phyloP scores from a whole-genome alignment of 2,797 vertebrate genomes.

The Neostethus bicornis region DNA sequence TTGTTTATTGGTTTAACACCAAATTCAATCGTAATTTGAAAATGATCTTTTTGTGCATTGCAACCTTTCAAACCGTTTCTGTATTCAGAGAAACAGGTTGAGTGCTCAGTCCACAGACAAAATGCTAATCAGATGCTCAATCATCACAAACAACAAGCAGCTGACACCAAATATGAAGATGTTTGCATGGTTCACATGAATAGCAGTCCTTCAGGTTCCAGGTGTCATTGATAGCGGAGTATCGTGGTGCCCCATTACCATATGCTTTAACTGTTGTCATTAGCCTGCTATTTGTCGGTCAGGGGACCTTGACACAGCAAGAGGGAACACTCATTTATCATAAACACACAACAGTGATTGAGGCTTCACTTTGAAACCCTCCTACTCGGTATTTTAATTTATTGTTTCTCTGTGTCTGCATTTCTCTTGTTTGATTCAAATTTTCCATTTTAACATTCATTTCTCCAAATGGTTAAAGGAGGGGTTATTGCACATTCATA shows the following conservation, averaged over 20 bases:
- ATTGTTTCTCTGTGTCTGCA: conserved; percentile 53
- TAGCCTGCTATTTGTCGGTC: conserved; percentile 77
- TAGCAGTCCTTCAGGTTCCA: conserved; percentile 48
- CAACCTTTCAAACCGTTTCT: conserved; percentile 3
- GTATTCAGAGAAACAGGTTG: conserved; percentile 22
- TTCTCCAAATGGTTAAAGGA: too few relatives aligned
- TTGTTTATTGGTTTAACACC: background rate
- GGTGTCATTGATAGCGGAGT: conserved; percentile 66
- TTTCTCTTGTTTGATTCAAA: conserved; percentile 31
- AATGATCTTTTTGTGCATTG: conserved; percentile 3
- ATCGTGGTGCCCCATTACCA: conserved; percentile 67
- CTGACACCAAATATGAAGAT: conserved; percentile 51
- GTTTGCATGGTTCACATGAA: conserved; percentile 49
- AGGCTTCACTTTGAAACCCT: conserved; percentile 50
- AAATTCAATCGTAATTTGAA: conserved; percentile 7
- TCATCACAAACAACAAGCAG: conserved; percentile 52
- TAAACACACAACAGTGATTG: conserved; percentile 66
- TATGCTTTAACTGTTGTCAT: conserved; percentile 76
- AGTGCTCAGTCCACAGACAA: conserved; percentile 31
- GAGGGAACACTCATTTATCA: conserved; percentile 72
- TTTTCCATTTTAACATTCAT: too few relatives aligned
- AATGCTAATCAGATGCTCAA: conserved; percentile 59
- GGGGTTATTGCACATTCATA: too few relatives aligned
- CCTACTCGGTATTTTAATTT: conserved; percentile 64
- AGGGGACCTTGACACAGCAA: conserved; percentile 68